Evolutionary conservation across 2,113 vertebrate species (phyloP), one percentile per base, ranked within the genome.

Genomic region (Oplegnathus fasciatus): DNA sequence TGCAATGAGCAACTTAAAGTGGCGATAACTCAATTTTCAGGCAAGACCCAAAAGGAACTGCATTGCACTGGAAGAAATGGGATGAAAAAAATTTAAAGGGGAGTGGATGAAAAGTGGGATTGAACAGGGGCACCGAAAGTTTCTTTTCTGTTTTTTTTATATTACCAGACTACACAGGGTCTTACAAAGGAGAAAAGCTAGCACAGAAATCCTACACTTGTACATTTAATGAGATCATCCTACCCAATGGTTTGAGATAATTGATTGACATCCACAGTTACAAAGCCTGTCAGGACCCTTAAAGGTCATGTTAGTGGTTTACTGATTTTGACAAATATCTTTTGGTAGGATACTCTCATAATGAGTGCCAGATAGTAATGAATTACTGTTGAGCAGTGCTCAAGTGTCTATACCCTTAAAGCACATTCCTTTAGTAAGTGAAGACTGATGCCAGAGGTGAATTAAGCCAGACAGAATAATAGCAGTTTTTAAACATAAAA

Each of bases 1-100:
- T 57, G 42, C 61, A 76, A 83, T 46, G 57, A 88, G 87, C 42
- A 84, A 80, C 40, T 78, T 81, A 75, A 87, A 75, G 55, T 65
- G 68, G 80, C 50, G 8, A 46, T 78, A 82, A 70, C 71, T 89
- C 54, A 62, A 82, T 85, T 89, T 86, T 83, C 73, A 81, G 74
- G 66, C 50, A 1, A 42, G 46, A 61, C n/a, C 50, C 46, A 48
- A 78, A 67, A 58, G 34, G 18, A 32, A 28, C 18, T n/a, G 32
- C 65, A n/a, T 24, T 46, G n/a, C 44, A 74, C 24, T 40, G 22
- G 2, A 65, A 72, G 30, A 84, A 87, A 90, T 14, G 0, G 79
- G 71, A 83, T 84, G 61, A 83, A 78, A 82, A 80, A 90, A 40
- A 64, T 82, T 73, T 32, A 37, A 70, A 74, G 55, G 62, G 22